These are phyloP conservation scores for Meandrusa payeni DNA, from an alignment of 2,888 invertebrate genomes.

Conservation along the genomic window DNA sequence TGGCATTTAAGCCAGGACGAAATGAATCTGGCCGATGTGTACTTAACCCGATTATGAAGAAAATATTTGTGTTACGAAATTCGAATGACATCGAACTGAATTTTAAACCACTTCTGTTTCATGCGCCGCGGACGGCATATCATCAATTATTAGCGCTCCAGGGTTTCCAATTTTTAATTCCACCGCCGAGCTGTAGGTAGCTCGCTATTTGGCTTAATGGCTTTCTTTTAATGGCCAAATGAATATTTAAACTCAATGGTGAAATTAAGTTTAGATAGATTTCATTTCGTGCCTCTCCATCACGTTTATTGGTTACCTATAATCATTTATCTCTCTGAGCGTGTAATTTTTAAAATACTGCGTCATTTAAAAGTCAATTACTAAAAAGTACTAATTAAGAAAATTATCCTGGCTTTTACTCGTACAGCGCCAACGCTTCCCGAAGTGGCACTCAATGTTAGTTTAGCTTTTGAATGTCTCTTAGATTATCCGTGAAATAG, in stretches of 20 bases:
- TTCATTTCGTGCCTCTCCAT: constrained; percentile 43
- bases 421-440: too few species aligned
- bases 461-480: too few species aligned
- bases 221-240: constrained; percentile 61
- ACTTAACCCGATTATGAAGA: too few species aligned
- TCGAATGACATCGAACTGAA: too few species aligned
- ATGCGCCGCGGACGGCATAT: not conserved
- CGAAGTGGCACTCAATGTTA: too few species aligned
- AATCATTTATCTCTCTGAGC: not conserved
- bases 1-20: too few species aligned
- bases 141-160: constrained; percentile 8
- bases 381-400: constrained; percentile 8
- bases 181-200: constrained; percentile 34
- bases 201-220: constrained; percentile 59
- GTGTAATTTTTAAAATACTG: constrained; percentile 9
- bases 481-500: too few species aligned
- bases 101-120: too few species aligned
- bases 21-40: too few species aligned
- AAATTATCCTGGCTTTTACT: too few species aligned
- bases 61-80: too few species aligned
- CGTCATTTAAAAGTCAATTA: constrained; percentile 11
- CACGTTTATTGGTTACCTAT: constrained; percentile 23
- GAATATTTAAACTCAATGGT: constrained; percentile 61
- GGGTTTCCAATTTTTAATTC: constrained; percentile 48
- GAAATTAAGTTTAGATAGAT: constrained; percentile 63